phyloP scores from a whole-genome alignment of 2,113 vertebrate genomes.

The Chroicocephalus ridibundus region DNA sequence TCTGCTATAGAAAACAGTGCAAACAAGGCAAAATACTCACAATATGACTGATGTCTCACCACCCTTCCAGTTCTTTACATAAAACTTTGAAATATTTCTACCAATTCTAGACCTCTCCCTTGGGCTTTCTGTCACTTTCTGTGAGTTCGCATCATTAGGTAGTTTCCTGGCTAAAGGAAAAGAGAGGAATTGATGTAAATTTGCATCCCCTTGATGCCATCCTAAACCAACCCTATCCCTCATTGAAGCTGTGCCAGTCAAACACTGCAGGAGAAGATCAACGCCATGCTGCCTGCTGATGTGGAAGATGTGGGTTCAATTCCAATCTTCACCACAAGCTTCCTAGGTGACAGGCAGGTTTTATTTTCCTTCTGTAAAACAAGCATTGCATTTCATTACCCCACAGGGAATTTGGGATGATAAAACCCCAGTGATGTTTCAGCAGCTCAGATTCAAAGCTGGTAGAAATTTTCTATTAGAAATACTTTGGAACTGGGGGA shows the following conservation, averaged over 20 bases:
- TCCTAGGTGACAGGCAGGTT: not conserved
- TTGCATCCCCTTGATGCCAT: not conserved
- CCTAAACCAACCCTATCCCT: not conserved
- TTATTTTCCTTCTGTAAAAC: not conserved
- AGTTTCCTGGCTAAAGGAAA: not conserved
- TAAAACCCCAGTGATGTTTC: not conserved
- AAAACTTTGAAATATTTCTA: not conserved
- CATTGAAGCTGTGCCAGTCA: not conserved
- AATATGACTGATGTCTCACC: not conserved
- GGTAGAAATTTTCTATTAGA: not conserved
- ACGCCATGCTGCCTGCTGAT: accelerated
- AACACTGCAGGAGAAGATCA: not conserved
- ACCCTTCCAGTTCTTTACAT: not conserved
- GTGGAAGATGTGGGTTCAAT: not conserved
- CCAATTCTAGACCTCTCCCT: not conserved
- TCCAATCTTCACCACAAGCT: not conserved
- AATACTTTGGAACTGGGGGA: not conserved
- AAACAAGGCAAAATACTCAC: not conserved
- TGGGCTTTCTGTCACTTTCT: not conserved
- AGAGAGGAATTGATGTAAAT: not conserved
- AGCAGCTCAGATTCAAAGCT: not conserved
- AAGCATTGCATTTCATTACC: not conserved
- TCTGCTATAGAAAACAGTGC: not conserved
- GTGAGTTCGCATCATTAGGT: not conserved
- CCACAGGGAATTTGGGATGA: not conserved